These are phyloP conservation scores for Enchytraeus crypticus DNA, from an alignment of 2,888 invertebrate species.

Conservation along the genomic window DNA sequence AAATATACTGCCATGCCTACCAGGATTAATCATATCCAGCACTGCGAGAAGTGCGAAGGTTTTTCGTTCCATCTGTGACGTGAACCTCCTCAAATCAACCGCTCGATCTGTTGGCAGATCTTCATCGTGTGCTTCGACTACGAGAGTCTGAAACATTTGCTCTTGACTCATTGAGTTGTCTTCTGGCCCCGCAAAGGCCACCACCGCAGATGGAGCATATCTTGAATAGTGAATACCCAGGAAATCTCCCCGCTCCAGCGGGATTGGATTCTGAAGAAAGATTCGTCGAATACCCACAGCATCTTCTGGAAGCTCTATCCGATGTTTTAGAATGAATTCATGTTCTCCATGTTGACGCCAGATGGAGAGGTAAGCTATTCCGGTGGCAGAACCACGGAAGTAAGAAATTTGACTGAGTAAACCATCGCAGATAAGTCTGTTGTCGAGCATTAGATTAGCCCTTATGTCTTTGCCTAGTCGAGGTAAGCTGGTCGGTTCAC, in stretches of 20 bases:
- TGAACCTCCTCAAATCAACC: slow-evolving; percentile 22
- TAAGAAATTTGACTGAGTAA: slow-evolving; percentile 36
- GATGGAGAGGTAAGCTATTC: slow-evolving; percentile 36
- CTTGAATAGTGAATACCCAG: slow-evolving; percentile 39
- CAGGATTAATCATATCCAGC: background rate
- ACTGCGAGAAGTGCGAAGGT: slow-evolving; percentile 32
- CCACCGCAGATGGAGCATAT: slow-evolving; percentile 31
- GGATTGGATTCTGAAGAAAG: slow-evolving; percentile 27
- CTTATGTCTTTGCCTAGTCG: slow-evolving; percentile 33
- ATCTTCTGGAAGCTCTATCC: slow-evolving; percentile 32
- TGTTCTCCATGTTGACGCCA: slow-evolving; percentile 34
- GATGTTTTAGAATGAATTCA: slow-evolving; percentile 31
- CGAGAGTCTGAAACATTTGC: slow-evolving; percentile 37
- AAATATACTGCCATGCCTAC: background rate
- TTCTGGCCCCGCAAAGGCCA: slow-evolving; percentile 31
- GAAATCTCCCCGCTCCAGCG: slow-evolving; percentile 39
- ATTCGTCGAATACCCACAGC: slow-evolving; percentile 30
- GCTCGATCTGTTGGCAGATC: slow-evolving; percentile 29
- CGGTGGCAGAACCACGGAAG: slow-evolving; percentile 33
- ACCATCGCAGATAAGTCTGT: slow-evolving; percentile 41
- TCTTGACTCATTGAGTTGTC: slow-evolving; percentile 25
- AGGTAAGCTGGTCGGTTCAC: slow-evolving; percentile 32
- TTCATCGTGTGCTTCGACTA: slow-evolving; percentile 33
- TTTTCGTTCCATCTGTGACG: background rate
- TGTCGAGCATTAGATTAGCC: slow-evolving; percentile 40